phyloP scores from a whole-genome alignment of 1,140 invertebrate genomes.

The Bombus pyrosoma region DNA sequence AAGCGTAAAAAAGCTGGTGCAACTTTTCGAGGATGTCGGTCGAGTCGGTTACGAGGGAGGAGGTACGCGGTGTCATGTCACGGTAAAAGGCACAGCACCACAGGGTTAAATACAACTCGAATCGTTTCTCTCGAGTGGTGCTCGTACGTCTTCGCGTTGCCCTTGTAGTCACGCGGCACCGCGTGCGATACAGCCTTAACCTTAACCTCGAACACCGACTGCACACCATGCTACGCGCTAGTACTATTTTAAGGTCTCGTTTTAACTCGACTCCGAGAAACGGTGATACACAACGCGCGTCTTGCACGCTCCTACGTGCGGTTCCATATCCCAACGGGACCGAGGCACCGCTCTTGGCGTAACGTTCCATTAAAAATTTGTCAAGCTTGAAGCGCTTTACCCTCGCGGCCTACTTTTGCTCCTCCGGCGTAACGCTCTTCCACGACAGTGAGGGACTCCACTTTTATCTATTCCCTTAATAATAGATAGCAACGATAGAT shows the following conservation, averaged over 20 bases:
- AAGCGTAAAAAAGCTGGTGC: background rate
- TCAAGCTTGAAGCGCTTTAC: conserved; percentile 3
- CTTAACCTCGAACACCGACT: conserved; percentile 53
- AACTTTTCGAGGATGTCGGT: background rate
- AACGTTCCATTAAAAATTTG: conserved; percentile 30
- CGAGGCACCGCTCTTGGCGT: too few species aligned
- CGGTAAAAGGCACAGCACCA: background rate
- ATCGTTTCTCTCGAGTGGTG: background rate
- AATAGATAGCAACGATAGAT: background rate
- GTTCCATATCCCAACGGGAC: too few species aligned
- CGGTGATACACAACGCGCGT: background rate
- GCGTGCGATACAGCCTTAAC: conserved; percentile 44
- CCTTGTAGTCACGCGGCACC: conserved; percentile 1
- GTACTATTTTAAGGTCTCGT: conserved; percentile 64
- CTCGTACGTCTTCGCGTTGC: conserved; percentile 25
- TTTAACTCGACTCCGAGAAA: conserved; percentile 34
- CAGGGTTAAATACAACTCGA: conserved; percentile 17
- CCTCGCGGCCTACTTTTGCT: background rate
- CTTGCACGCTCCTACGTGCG: background rate
- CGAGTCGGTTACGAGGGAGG: background rate
- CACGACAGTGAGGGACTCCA: background rate
- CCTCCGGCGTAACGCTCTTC: too few species aligned
- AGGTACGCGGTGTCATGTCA: background rate
- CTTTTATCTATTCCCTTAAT: background rate
- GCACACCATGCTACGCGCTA: conserved; percentile 22